Evolutionary conservation across 2,113 vertebrate genomes (phyloP), one percentile per base, ranked within the genome.

Genomic region (Gobiocypris rarus): DNA sequence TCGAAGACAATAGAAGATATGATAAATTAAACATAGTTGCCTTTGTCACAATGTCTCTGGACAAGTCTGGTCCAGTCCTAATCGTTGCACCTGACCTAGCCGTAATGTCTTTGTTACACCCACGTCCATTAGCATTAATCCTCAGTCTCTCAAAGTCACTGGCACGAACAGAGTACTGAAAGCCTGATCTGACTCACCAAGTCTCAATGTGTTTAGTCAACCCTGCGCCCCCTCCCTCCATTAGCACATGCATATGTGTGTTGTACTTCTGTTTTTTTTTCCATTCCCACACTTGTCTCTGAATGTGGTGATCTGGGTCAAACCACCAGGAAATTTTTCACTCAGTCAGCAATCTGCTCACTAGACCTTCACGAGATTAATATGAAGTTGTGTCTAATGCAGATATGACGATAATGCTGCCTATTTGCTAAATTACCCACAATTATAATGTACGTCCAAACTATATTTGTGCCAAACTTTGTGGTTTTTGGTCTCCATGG

Each of bases 1-100:
- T 69, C 90, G 70, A 86, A 87, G 87, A 92, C 90, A 92, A 93
- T 91, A 88, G 84, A 87, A 34, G 85, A 88, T n/a, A n/a, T 86
- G 77, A 89, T 86, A 85, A 74, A 81, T 89, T 78, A 87, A 87
- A 82, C 45, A 88, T 84, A 26, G 45, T 79, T 26, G 38, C 86
- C 85, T 84, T 90, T 87, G 86, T 34, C 1, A 85, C 83, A 84
- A 59, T 85, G 87, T 88, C 71, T 84, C 4, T 15, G 22, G 74
- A 86, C 86, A 86, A 85, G 87, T 69, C 69, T 48, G 74, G 85
- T 78, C 82, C 5, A 65, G 81, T 86, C 79, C 69, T 88, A 67
- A 59, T 85, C 28, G 28, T 4, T 13, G 75, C 81, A 88, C 77
- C 86, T 85, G 89, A 89, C 87, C 31, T 83, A 71, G 43, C 24